These are phyloP conservation scores for Bicyclus anynana DNA, from an alignment of 1,140 invertebrate genomes.

Conservation along the genomic window DNA sequence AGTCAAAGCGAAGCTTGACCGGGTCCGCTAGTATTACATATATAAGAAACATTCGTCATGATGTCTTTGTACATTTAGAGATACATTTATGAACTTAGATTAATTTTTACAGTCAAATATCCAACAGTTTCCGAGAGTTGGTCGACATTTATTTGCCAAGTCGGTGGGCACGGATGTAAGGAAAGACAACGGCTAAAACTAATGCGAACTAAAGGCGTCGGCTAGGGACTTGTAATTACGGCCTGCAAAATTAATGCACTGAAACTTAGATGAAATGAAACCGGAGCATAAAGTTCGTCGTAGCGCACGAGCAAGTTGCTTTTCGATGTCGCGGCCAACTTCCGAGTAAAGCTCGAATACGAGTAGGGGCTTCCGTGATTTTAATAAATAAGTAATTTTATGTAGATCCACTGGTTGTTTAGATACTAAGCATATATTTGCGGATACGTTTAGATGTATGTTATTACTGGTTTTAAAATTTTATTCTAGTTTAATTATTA, in stretches of 20 bases:
- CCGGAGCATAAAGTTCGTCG: conserved; percentile 55
- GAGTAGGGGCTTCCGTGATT: not conserved
- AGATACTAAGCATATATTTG: too few species aligned
- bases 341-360: conserved; percentile 18
- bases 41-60: too few species aligned
- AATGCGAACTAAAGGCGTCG: conserved; percentile 58
- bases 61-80: too few species aligned
- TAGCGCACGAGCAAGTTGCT: conserved; percentile 35
- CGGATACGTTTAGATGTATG: too few species aligned
- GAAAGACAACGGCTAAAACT: conserved; percentile 61
- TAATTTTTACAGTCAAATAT: conserved; percentile 28
- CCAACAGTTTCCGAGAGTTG: conserved; percentile 36
- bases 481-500: not conserved
- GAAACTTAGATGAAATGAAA: conserved; percentile 72
- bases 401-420: not conserved
- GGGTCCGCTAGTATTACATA: too few species aligned
- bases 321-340: conserved; percentile 46
- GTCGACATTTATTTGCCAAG: conserved; percentile 51
- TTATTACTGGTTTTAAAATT: not conserved
- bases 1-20: too few species aligned
- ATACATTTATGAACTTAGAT: too few species aligned
- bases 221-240: conserved; percentile 71
- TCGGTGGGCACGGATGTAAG: conserved; percentile 35
- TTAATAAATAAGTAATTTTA: conserved; percentile 5
- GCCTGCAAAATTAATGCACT: conserved; percentile 73